These are phyloP conservation scores for Notarius quadriscutis DNA, from an alignment of 2,113 vertebrate genomes.

Conservation along the genomic window DNA sequence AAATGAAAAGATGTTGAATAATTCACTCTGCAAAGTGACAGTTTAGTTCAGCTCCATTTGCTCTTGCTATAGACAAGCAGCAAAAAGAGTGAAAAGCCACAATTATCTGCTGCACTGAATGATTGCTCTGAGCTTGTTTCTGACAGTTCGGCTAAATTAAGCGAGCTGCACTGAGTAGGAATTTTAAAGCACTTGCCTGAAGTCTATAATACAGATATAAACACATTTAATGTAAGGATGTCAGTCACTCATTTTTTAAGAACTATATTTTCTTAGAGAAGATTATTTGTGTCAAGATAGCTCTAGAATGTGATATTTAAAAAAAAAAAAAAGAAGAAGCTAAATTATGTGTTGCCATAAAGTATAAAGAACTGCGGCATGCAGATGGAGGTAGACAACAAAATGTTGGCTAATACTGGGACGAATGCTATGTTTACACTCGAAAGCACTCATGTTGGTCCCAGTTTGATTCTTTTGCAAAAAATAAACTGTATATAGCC, in stretches of 20 bases:
- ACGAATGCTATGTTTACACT: background rate
- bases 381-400: background rate
- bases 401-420: background rate
- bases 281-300: background rate
- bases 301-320: background rate
- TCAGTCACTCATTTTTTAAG: background rate
- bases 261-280: background rate
- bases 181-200: conserved; percentile 27
- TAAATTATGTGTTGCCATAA: background rate
- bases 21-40: conserved; percentile 51
- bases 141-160: conserved; percentile 41
- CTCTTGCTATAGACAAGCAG: conserved; percentile 23
- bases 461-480: background rate
- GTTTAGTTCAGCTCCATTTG: conserved; percentile 59
- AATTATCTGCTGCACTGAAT: conserved; percentile 42
- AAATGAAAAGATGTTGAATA: conserved; percentile 42
- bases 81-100: conserved; percentile 22
- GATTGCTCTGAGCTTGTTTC: conserved; percentile 41
- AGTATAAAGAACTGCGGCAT: background rate
- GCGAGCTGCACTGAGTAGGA: conserved; percentile 20
- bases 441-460: background rate
- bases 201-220: conserved; percentile 35
- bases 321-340: background rate
- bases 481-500: background rate
- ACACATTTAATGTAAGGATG: background rate